phyloP scores from a whole-genome alignment of 2,888 invertebrate genomes.

The Elgonia sp. region DNA sequence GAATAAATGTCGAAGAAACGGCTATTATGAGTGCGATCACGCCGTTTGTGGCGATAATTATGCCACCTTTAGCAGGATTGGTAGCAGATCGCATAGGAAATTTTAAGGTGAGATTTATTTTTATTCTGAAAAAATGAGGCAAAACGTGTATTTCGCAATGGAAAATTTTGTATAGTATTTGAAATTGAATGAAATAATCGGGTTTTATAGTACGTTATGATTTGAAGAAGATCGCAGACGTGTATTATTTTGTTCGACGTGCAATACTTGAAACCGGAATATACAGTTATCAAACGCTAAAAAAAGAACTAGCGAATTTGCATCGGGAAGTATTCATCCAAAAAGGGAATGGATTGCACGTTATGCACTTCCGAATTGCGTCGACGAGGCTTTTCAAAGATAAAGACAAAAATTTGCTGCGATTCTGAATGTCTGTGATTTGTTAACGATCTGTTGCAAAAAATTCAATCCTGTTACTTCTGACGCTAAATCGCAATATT shows the following conservation, averaged over 20 bases:
- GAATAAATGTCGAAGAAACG: constrained; percentile 93
- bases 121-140: too few species aligned
- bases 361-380: not conserved
- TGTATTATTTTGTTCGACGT: not conserved
- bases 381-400: not conserved
- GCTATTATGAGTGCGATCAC: constrained; percentile 94
- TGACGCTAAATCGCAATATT: not conserved
- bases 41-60: constrained; percentile 92
- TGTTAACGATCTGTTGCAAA: not conserved
- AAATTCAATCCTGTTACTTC: too few species aligned
- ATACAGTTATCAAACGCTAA: not conserved
- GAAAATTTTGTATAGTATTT: too few species aligned
- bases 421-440: not conserved
- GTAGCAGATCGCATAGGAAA: constrained; percentile 94
- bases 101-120: constrained; percentile 92
- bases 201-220: too few species aligned
- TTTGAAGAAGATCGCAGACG: not conserved
- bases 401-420: not conserved
- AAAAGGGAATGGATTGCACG: too few species aligned
- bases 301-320: not conserved
- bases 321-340: not conserved
- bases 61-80: constrained; percentile 93
- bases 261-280: not conserved
- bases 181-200: too few species aligned
- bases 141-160: too few species aligned